Evolutionary conservation across 1,140 invertebrate genomes (phyloP), one percentile per base, ranked within the genome.

Genomic region (Zaprionus lachaisei): DNA sequence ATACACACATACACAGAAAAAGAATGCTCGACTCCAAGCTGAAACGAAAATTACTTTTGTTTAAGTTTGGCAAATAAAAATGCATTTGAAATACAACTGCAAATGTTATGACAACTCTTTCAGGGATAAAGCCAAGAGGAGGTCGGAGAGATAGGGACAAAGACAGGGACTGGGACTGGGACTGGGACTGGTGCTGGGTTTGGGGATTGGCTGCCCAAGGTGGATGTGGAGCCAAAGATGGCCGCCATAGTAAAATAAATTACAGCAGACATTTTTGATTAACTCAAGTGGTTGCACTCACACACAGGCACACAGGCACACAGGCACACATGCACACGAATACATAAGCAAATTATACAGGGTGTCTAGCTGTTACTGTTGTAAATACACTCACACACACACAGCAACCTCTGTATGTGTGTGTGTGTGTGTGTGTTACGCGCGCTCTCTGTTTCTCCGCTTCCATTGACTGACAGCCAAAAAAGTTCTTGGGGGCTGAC

Each of bases 181-280:
- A n/a, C 37, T 0, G 61, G 41, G 47, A 17, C 7, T 6, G 17
- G 41, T 41, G 5, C 34, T 31, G 31, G 5, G 28, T 6, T 17
- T 44, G 56, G 54, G 22, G 67, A 22, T 60, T 24, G 62, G 17
- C 31, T 60, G 80, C 69, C 51, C 60, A 58, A 61, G 72, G 72
- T 51, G 47, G 47, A 51, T 51, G 47, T 51, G 54, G 66, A 84
- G 83, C 74, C 60, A 89, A 89, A 89, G 84, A 89, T 89, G 84
- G 84, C 85, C 85, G 79, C 84, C 79, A 80, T 90, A 90, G 85
- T 90, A 90, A 90, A 90, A 90, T 90, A 90, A 90, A 90, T 90
- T 90, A 90, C 85, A 90, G 85, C 85, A 90, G 85, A 90, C 85
- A 89, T 90, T 90, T 90, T 90, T 90, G 85, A 90, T 90, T 90